Percentiles rank a stretch among this genome's conserved stretches.
These are phyloP conservation scores for Pterocles burchelli DNA, from an alignment of 2,113 vertebrate species.

Conservation along the genomic window DNA sequence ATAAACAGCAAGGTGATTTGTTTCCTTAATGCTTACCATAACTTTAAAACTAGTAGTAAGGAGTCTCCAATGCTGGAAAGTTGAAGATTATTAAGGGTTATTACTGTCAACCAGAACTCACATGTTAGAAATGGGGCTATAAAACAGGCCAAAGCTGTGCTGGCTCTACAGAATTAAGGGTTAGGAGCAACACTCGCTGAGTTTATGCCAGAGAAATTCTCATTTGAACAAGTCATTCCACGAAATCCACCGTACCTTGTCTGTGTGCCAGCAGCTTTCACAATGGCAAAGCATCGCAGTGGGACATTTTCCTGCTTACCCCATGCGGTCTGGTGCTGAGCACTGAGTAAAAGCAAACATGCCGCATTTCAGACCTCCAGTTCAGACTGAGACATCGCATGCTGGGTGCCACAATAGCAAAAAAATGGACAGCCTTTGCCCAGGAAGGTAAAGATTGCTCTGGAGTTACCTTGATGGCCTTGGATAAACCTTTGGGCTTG, in stretches of 20 bases:
- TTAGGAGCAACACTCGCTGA: neutral
- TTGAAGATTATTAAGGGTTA: neutral
- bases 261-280: neutral
- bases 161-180: neutral
- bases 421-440: neutral
- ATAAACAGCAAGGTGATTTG: neutral
- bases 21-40: neutral
- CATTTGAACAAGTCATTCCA: neutral
- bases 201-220: constrained; percentile 12
- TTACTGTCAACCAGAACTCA: neutral
- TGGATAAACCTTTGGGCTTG: neutral
- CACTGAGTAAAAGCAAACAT: neutral
- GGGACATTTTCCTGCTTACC: neutral
- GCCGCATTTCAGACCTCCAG: neutral
- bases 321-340: neutral
- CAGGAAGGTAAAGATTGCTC: neutral
- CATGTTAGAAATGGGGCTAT: neutral
- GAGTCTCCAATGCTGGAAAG: neutral
- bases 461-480: neutral
- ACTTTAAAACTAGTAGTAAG: neutral
- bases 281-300: neutral
- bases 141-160: neutral
- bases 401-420: no score
- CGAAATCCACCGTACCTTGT: neutral
- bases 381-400: neutral